Percentiles rank a stretch among this genome's conserved stretches.
Evolutionary conservation across 2,797 vertebrate genomes (phyloP).

Genomic region (Lates japonicus): DNA sequence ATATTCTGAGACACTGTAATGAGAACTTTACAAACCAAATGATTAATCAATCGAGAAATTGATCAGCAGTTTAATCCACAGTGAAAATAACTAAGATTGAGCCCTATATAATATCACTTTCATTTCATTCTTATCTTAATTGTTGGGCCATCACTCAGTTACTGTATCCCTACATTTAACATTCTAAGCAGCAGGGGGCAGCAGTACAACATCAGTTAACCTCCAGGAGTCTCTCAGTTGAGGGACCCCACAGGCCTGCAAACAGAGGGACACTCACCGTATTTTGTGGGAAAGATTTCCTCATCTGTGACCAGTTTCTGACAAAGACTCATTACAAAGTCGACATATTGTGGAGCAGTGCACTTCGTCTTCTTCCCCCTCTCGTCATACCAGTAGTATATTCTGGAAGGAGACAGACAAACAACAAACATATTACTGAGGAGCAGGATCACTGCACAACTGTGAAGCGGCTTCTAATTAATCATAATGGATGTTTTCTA

Average conservation of each 20-base stretch:
- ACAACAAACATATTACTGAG: neutral
- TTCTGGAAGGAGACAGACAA: slow-evolving; percentile 83
- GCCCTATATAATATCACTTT: neutral
- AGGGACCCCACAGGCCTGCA: slow-evolving; percentile 7
- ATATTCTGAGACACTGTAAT: neutral
- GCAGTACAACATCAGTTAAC: neutral
- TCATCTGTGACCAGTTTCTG: slow-evolving; percentile 99
- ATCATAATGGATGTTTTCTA: slow-evolving; percentile 10
- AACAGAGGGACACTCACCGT: slow-evolving; percentile 86
- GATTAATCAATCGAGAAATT: neutral
- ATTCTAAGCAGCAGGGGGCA: slow-evolving; percentile 70
- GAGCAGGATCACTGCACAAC: slow-evolving; percentile 5
- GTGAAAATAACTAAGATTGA: neutral
- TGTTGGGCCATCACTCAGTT: neutral
- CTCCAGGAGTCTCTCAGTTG: neutral
- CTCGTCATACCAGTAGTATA: slow-evolving; percentile 99
- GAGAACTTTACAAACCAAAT: neutral
- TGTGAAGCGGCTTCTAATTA: neutral
- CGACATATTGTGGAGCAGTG: slow-evolving; percentile 98
- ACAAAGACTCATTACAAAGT: slow-evolving; percentile 98
- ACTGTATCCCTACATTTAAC: neutral
- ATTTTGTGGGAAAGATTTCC: slow-evolving; percentile 98
- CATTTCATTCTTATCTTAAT: too few species aligned
- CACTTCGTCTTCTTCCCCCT: slow-evolving; percentile 99
- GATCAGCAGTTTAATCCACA: neutral